Evolutionary conservation across 1,140 invertebrate species (phyloP).

Genomic region (Drosophila miranda): DNA sequence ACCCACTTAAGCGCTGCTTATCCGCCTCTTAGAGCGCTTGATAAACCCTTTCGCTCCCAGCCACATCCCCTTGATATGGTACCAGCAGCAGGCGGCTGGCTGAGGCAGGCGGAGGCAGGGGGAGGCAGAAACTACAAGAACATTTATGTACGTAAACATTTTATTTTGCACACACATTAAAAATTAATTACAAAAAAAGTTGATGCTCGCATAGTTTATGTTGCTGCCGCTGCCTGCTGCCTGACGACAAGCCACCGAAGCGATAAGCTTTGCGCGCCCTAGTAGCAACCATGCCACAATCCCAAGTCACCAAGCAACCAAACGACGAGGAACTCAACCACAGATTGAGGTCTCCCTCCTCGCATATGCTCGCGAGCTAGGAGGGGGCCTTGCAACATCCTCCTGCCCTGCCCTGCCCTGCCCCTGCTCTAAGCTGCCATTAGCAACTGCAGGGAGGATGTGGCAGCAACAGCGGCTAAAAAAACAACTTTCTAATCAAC

Average conservation of each 20-base stretch:
- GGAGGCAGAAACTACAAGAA: constrained; percentile 39
- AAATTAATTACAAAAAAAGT: constrained; percentile 79
- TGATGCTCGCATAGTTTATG: constrained; percentile 30
- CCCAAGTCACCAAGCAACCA: not conserved
- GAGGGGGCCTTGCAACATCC: no score
- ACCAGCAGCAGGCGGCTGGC: constrained; percentile 1
- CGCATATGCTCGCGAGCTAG: constrained; percentile 40
- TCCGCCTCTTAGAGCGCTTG: constrained; percentile 34
- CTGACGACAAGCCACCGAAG: constrained; percentile 62
- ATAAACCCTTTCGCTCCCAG: constrained; percentile 29
- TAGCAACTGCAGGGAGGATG: constrained; percentile 35
- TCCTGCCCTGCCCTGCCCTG: not conserved
- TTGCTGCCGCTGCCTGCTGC: constrained; percentile 21
- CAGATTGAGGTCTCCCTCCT: constrained; percentile 40
- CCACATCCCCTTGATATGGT: constrained; percentile 37
- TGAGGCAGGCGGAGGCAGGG: constrained; percentile 18
- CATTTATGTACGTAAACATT: constrained; percentile 68
- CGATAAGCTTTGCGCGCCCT: constrained; percentile 46
- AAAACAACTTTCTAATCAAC: constrained; percentile 74
- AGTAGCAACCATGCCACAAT: no score
- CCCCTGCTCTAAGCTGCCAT: constrained; percentile 43
- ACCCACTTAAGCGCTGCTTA: constrained; percentile 15
- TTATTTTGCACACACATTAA: constrained; percentile 76
- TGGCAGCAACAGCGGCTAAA: constrained; percentile 39
- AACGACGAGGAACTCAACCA: constrained; percentile 14